phyloP scores from a whole-genome alignment of 1,140 invertebrate species.

The Drosophila novamexicana region DNA sequence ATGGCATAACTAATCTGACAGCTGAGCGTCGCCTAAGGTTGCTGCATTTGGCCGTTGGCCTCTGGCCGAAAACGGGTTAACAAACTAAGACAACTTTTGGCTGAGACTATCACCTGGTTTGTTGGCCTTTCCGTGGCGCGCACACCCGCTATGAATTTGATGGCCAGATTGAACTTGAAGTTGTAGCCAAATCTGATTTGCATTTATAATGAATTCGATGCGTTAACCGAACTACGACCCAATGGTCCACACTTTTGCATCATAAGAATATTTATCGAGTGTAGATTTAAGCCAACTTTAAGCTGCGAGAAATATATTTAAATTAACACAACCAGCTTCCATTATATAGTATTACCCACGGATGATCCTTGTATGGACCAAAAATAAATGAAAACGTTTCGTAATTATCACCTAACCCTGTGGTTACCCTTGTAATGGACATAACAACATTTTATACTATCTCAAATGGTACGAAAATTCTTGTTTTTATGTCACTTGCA shows the following conservation, averaged over 20 bases:
- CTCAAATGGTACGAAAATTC: constrained; percentile 4
- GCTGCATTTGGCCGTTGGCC: constrained; percentile 46
- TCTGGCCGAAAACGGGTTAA: constrained; percentile 54
- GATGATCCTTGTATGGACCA: too few species aligned
- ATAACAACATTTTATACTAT: background rate
- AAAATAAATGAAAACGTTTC: too few species aligned
- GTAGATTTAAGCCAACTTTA: background rate
- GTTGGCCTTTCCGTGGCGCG: constrained; percentile 44
- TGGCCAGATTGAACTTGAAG: constrained; percentile 75
- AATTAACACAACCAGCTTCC: too few species aligned
- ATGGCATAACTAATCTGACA: constrained; percentile 30
- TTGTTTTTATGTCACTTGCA: constrained; percentile 5
- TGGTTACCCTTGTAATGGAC: too few species aligned
- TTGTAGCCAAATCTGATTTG: constrained; percentile 62
- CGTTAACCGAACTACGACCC: constrained; percentile 47
- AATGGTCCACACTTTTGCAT: constrained; percentile 6
- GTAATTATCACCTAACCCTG: too few species aligned
- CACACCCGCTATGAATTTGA: constrained; percentile 65
- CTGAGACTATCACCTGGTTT: constrained; percentile 63
- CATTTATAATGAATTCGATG: constrained; percentile 69
- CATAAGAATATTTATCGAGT: too few species aligned
- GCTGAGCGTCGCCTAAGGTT: constrained; percentile 1
- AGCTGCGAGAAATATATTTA: too few species aligned
- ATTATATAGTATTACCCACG: too few species aligned
- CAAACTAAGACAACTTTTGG: constrained; percentile 54